Evolutionary conservation across 2,888 invertebrate species (phyloP).

Genomic region (Plebejus argus): DNA sequence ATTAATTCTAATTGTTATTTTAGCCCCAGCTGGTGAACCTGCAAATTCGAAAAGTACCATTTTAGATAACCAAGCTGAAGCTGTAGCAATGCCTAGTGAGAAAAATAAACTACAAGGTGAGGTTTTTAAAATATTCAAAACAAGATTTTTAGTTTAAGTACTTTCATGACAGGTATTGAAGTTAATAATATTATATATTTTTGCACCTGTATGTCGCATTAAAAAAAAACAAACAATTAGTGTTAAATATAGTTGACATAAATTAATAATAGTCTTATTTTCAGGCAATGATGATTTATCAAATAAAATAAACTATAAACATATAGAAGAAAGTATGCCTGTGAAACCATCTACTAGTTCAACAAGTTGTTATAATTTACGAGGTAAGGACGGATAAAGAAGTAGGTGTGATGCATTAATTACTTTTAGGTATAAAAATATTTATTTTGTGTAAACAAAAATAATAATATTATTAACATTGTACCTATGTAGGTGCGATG

Average conservation of each 20-base stretch:
- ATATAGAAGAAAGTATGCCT: slow-evolving; percentile 28
- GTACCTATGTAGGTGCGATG: slow-evolving; percentile 9
- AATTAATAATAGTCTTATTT: slow-evolving; percentile 19
- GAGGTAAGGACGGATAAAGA: slow-evolving; percentile 33
- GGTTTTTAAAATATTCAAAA: slow-evolving; percentile 31
- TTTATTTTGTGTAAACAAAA: slow-evolving; percentile 18
- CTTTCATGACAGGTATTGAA: slow-evolving; percentile 2
- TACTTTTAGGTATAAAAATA: slow-evolving; percentile 7
- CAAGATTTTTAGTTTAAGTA: slow-evolving; percentile 17
- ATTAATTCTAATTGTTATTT: slow-evolving; percentile 33
- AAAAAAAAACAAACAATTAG: slow-evolving; percentile 27
- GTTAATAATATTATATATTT: slow-evolving; percentile 6
- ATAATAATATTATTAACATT: slow-evolving; percentile 12
- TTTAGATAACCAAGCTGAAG: slow-evolving; percentile 31
- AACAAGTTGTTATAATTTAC: slow-evolving; percentile 32
- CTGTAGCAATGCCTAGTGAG: slow-evolving; percentile 27
- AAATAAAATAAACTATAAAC: slow-evolving; percentile 32
- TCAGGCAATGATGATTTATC: slow-evolving; percentile 29
- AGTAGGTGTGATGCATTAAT: slow-evolving; percentile 28
- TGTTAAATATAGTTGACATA: slow-evolving; percentile 19
- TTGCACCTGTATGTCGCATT: slow-evolving; percentile 22
- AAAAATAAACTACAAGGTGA: slow-evolving; percentile 33
- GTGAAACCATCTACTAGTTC: slow-evolving; percentile 31
- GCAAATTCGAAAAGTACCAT: slow-evolving; percentile 31
- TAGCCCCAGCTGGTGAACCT: slow-evolving; percentile 31